Evolutionary conservation across 2,888 invertebrate species (phyloP).

Genomic region (Ichneumoninae sp.): DNA sequence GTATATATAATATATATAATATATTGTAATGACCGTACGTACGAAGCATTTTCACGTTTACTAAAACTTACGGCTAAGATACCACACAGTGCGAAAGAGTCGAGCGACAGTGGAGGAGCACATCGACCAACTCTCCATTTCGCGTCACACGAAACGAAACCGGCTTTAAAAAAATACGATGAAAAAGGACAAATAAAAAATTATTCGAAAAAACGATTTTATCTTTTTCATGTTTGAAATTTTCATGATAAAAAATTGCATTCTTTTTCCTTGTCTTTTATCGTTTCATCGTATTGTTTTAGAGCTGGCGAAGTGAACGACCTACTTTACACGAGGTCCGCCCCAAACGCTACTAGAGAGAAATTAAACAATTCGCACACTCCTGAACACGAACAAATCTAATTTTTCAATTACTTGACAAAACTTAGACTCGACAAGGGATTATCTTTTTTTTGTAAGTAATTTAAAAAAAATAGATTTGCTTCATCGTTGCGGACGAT

Average conservation of each 20-base stretch:
- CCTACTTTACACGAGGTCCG: slow-evolving; percentile 37
- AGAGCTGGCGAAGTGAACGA: slow-evolving; percentile 24
- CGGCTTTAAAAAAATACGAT: slow-evolving; percentile 16
- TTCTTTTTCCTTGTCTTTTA: background rate
- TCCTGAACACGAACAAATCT: slow-evolving; percentile 53
- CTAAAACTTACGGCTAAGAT: slow-evolving; percentile 60
- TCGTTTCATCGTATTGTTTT: slow-evolving; percentile 23
- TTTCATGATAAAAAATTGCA: slow-evolving; percentile 16
- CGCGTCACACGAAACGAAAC: slow-evolving; percentile 23
- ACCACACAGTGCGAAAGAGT: slow-evolving; percentile 47
- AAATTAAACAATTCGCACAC: slow-evolving; percentile 24
- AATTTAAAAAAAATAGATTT: slow-evolving; percentile 35
- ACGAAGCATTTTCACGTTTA: slow-evolving; percentile 53
- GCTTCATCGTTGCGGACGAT: slow-evolving; percentile 15
- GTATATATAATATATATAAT: slow-evolving; percentile 62
- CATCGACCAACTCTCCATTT: slow-evolving; percentile 10
- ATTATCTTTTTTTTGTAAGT: slow-evolving; percentile 45
- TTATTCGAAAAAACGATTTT: slow-evolving; percentile 15
- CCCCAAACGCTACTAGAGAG: slow-evolving; percentile 23
- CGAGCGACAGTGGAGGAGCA: slow-evolving; percentile 8
- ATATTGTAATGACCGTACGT: slow-evolving; percentile 63
- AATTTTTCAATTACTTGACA: slow-evolving; percentile 60
- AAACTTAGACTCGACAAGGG: slow-evolving; percentile 66
- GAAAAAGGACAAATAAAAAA: slow-evolving; percentile 19
- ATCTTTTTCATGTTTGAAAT: slow-evolving; percentile 33